Base-by-base conservation (phyloP, 1,140 invertebrate species). In the Calosoma granatense region DNA sequence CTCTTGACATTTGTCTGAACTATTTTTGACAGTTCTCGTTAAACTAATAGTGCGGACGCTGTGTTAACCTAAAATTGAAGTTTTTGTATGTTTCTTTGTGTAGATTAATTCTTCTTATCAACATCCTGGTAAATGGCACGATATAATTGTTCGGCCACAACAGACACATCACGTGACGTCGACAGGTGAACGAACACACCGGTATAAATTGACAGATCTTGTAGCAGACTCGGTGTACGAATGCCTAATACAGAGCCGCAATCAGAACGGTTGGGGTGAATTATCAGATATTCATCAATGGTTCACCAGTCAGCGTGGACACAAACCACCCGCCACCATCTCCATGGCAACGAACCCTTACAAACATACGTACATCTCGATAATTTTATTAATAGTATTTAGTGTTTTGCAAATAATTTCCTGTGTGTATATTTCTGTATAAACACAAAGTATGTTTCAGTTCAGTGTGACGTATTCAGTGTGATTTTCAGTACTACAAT, bases 71-170 rank as follows among this genome's bases (percentile, higher is more conserved):
- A n/a, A n/a, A n/a, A n/a, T n/a, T n/a, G n/a, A n/a, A n/a, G n/a
- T n/a, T n/a, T n/a, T n/a, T n/a, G n/a, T n/a, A n/a, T n/a, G n/a
- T n/a, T n/a, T n/a, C n/a, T 36, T 36, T 36, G 26, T 67, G 12
- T 72, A 85, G 83, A 79, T 83, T 64, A 87, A 87, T 70, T 81
- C 85, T 62, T 80, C 84, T 1, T 84, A 83, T 69, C 82, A 85
- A 66, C 78, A 81, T 66, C 82, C 82, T 0, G 84, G 84, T 0
- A 78, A 82, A 56, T 88, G 85, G 85, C 84, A 86, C 61, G 85
- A 87, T 65, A 75, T 83, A 43, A 53, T 71, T 1, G 64, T 72
- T 6, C 65, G 66, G 51, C 69, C 70, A 0, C 59, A 65, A 12
- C 71, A 75, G 57, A 64, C 51, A 6, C 9, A 47, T 47, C 69